A percentile compares a stretch with the other conserved stretches of the same genome.
Evolutionary conservation across 2,797 vertebrate genomes (phyloP).

Genomic region (Sparidentex hasta): DNA sequence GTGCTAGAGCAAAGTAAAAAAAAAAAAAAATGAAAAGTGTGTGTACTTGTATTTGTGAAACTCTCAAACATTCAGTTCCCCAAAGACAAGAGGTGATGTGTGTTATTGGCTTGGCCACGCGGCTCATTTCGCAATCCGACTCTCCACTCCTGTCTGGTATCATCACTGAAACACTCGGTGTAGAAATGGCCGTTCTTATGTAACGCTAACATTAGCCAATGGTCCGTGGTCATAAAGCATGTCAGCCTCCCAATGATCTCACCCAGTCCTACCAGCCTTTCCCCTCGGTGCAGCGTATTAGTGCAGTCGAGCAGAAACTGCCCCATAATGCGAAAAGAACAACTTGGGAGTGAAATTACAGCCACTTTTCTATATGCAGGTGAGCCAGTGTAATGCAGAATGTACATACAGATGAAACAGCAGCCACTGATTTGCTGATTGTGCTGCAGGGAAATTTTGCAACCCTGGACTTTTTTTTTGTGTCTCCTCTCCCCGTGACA

Average conservation of each 20-base stretch:
- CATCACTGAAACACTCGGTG: slow-evolving; percentile 57
- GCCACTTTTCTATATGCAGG: not conserved
- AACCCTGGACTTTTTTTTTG: slow-evolving; percentile 32
- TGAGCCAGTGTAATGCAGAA: not conserved
- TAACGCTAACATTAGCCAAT: slow-evolving; percentile 62
- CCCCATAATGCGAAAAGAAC: not conserved
- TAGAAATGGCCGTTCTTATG: slow-evolving; percentile 63
- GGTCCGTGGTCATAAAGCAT: slow-evolving; percentile 49
- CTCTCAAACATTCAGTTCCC: slow-evolving; percentile 44
- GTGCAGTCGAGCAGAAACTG: not conserved
- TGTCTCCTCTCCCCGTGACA: slow-evolving; percentile 19
- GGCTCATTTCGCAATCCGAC: slow-evolving; percentile 66
- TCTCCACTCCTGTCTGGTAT: slow-evolving; percentile 65
- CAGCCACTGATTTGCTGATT: slow-evolving; percentile 4
- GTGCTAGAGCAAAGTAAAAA: not conserved
- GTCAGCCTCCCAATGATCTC: slow-evolving; percentile 54
- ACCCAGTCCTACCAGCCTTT: slow-evolving; percentile 30
- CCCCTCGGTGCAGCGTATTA: slow-evolving; percentile 3
- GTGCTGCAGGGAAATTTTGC: slow-evolving; percentile 37
- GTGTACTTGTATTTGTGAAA: slow-evolving; percentile 42
- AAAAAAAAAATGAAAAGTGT: not conserved
- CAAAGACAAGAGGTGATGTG: slow-evolving; percentile 50
- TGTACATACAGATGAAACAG: not conserved
- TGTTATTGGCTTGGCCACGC: slow-evolving; percentile 29
- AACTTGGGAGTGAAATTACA: slow-evolving; percentile 6